Evolutionary conservation across 2,113 vertebrate genomes (phyloP).

Genomic region (Cervus canadensis): DNA sequence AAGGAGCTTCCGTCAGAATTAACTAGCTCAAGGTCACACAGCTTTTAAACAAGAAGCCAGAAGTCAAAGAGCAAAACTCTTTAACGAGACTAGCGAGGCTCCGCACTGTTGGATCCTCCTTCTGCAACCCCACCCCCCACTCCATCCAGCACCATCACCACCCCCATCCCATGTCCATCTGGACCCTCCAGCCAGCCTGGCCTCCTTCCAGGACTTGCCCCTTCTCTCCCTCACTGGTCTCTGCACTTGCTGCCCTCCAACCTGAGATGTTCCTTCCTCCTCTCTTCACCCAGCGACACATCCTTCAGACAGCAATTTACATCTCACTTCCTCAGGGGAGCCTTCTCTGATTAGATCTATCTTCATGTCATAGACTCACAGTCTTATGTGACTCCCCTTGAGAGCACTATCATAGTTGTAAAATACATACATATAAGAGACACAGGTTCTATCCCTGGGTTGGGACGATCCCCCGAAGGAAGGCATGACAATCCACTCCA

Average conservation of each 20-base stretch:
- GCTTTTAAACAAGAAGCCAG: neutral
- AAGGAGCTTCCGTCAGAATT: neutral
- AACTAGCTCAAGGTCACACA: neutral
- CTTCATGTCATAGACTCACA: neutral
- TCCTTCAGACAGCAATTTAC: neutral
- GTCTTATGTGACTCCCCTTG: neutral
- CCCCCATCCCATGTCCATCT: neutral
- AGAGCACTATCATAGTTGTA: neutral
- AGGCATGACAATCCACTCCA: neutral
- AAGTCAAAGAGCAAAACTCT: neutral
- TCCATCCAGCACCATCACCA: fast-evolving
- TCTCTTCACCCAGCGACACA: neutral
- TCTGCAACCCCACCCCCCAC: fast-evolving
- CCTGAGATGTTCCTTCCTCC: neutral
- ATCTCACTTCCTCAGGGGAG: neutral
- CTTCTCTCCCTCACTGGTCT: neutral
- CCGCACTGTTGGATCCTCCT: neutral
- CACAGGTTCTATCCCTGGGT: neutral
- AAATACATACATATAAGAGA: neutral
- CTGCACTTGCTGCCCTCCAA: neutral
- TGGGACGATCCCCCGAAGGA: neutral
- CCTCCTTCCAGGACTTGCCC: neutral
- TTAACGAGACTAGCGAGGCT: neutral
- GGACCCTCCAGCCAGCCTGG: neutral
- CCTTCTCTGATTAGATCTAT: neutral